Base-by-base conservation (phyloP, 2,113 vertebrate genomes). In the Sclerurus mexicanus region DNA sequence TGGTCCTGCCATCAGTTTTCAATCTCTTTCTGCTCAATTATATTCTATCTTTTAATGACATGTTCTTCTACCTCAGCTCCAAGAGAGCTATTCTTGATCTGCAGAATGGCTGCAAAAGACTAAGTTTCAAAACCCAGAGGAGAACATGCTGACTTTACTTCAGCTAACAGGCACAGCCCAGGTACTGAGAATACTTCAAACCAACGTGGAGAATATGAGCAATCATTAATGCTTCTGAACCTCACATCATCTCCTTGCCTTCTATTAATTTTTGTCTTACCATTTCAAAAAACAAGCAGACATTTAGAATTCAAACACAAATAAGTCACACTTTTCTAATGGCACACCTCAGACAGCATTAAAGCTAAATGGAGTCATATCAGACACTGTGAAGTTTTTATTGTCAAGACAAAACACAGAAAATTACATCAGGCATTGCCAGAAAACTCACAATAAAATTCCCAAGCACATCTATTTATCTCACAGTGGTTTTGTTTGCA, bases 391-490 rank as follows among this genome's bases (percentile, higher is more conserved):
- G 53, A 91, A 91, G 82, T 71, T 94, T 96, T 95, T 94, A 94
- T 88, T 90, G 85, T 73, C 0, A 0, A 94, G 88, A 86, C 56
- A 90, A 82, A 96, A 59, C 60, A 94, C 72, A 85, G 90, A 93
- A 94, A 97, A 97, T 95, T 81, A 87, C 19, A 97, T 49, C 87
- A 93, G 55, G 68, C 69, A 37, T 18, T 77, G 82, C 63, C 90
- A 94, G 83, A 81, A 40, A 94, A 60, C 52, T 92, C 52, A 67
- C 73, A 91, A 80, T 84, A 64, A 88, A 93, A 94, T 77, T 86
- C 79, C 72, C 64, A 90, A 39, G 64, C 64, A 94, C 0, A 1
- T 67, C 87, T 86, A 72, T 94, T 74, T 88, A 77, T 85, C 86
- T 94, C 14, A 1, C 40, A 22, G 25, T 18, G 56, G 40, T 42